Evolutionary conservation across 2,888 invertebrate genomes (phyloP), one percentile per base, ranked within the genome.

Genomic region (Coecobrya sp.): DNA sequence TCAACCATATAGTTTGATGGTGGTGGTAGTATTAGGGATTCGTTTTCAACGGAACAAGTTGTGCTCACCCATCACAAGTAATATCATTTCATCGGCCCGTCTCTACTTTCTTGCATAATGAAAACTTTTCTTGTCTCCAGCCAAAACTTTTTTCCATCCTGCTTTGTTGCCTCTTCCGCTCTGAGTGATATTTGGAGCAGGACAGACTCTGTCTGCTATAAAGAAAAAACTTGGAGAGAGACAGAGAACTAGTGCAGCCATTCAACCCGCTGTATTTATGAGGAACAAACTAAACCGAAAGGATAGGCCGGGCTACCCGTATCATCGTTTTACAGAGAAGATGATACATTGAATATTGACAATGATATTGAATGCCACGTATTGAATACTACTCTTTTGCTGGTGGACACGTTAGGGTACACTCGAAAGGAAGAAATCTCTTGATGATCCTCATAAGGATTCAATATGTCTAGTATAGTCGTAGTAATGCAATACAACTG

Each of bases 101-200:
- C 62, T 30, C 52, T 25, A 4, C 25, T 25, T 25, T 52, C 30
- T 79, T 52, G 88, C 88, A 89, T 89, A 89, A 89, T 89, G 49
- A 76, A 89, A 76, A 81, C 19, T 81, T 89, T 81, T 68, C 65
- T 36, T 88, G 27, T 42, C 55, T 59, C 81, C 76, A 76, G 27
- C 52, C 79, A 79, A 79, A 49, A 62, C 7, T 19, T n/a, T 27
- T 19, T 36, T 52, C 30, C 55, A 30, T 55, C 30, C 52, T 30
- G n/a, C 27, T 19, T 59, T 55, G 13, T 13, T 30, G 36, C 22
- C 73, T 52, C 11, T 59, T 59, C 59, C 36, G 27, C 25, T 73
- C 79, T 2, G 79, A 49, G 7, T 73, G 11, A 27, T 68, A 30
- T 68, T 68, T 42, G 42, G 70, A 73, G 55, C 55, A 55, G 16